Conservation (phyloP, 2,113 vertebrate species). For the Clarias macrocephalus region DNA sequence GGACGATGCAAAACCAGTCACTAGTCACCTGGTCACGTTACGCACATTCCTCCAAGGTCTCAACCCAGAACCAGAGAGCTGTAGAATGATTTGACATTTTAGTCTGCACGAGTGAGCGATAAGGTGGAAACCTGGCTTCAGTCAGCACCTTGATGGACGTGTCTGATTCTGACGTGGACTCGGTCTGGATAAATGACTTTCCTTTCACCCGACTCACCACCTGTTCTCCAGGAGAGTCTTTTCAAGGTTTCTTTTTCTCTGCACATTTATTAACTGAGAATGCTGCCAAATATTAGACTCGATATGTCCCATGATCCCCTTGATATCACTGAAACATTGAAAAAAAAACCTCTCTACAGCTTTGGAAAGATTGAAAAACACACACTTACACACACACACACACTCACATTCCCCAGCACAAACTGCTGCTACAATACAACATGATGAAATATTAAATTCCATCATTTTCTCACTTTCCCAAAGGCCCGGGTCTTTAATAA, state of each 20-base stretch:
- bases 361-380: not conserved
- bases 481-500: conserved; percentile 1
- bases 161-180: conserved; percentile 33
- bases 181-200: conserved; percentile 37
- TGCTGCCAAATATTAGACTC: not conserved
- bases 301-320: not conserved
- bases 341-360: not conserved
- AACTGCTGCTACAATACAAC: conserved; percentile 3
- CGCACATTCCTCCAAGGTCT: not conserved
- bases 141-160: conserved; percentile 1
- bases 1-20: not conserved
- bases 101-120: not conserved
- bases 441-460: conserved; percentile 19
- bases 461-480: not conserved
- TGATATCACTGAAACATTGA: conserved; percentile 10
- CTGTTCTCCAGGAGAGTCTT: not conserved
- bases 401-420: not conserved
- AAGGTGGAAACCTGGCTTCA: not conserved
- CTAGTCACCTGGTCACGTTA: not conserved
- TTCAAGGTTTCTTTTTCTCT: not conserved
- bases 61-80: not conserved
- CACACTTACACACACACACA: not conserved
- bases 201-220: not conserved
- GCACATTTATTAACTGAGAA: not conserved
- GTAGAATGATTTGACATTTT: not conserved